Evolutionary conservation across 1,140 invertebrate genomes (phyloP).

Genomic region (Zaprionus ghesquierei): DNA sequence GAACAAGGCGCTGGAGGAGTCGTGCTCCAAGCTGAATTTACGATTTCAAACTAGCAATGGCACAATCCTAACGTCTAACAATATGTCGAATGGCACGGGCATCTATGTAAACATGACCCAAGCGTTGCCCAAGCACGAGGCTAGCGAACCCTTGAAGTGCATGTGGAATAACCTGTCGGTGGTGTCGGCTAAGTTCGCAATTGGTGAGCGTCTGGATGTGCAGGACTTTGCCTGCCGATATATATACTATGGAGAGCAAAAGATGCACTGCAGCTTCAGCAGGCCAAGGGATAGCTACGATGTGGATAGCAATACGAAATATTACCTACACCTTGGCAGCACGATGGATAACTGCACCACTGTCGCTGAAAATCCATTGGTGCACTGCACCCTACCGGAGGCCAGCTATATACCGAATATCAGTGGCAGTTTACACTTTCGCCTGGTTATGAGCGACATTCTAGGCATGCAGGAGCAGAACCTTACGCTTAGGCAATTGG

Average conservation of each 20-base stretch:
- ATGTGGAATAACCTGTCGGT: not conserved
- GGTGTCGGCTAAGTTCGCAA: not conserved
- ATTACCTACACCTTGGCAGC: not conserved
- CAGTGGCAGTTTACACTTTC: not conserved
- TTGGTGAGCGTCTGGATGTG: not conserved
- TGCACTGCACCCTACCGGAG: not conserved
- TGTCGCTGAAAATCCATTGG: not conserved
- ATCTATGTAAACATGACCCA: not conserved
- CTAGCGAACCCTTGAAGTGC: not conserved
- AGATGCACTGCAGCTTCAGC: slow-evolving; percentile 2
- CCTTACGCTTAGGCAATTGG: not conserved
- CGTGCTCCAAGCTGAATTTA: not conserved
- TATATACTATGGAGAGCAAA: not conserved
- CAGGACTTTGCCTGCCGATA: not conserved
- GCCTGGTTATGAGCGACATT: not conserved
- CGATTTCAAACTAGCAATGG: too few species aligned
- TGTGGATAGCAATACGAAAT: not conserved
- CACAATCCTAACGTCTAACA: not conserved
- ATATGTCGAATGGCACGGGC: not conserved
- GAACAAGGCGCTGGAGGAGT: accelerated
- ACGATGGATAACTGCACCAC: not conserved
- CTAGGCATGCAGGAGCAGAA: not conserved
- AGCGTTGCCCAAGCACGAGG: not conserved
- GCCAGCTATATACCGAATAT: not conserved
- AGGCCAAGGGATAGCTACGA: not conserved